Base-by-base conservation (phyloP, 2,888 invertebrate genomes). In the Tinea pellionella region DNA sequence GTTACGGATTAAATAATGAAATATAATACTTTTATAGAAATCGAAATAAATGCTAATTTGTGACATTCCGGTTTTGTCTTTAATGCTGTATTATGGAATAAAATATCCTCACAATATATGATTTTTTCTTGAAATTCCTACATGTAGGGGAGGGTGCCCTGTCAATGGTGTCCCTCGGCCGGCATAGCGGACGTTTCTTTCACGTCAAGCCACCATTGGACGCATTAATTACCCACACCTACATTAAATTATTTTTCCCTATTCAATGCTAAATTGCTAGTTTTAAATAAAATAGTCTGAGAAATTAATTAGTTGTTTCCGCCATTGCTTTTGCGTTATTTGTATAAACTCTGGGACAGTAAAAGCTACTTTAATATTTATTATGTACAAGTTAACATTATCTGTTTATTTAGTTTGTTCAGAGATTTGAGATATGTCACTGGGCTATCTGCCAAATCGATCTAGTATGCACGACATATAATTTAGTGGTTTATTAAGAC, bases 61-160 rank as follows among this genome's bases (percentile, higher is more conserved):
- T 85, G 86, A 87, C 87, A 87, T 87, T 87, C 87, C 87, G 87
- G 87, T 86, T 24, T 87, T 86, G 84, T 87, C 87, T 86, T 43
- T 84, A 77, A 71, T 83, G 86, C 87, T 87, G 86, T 87, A 84
- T 86, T 86, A 86, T 85, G 86, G 86, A 87, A 86, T 87, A 86
- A 87, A 87, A 84, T 87, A 86, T 86, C 87, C 87, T 86, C 85
- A 87, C 84, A 76, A 81, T 55, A 37, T 56, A 4, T 60, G 55
- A 41, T 56, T 41, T 60, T 24, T 56, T 32, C 19, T 59, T 43
- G 12, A 18, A 13, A 58, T 56, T 29, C 51, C 51, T 11, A 7
- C 2, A 3, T 24, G 24, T 24, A n/a, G n/a, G n/a, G n/a, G n/a
- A n/a, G n/a, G n/a, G n/a, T n/a, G n/a, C n/a, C n/a, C n/a, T n/a